Percentiles rank a stretch among this genome's conserved stretches.
Conservation (phyloP, 2,797 vertebrate species). For the Microctenopoma stevenorrisi region DNA sequence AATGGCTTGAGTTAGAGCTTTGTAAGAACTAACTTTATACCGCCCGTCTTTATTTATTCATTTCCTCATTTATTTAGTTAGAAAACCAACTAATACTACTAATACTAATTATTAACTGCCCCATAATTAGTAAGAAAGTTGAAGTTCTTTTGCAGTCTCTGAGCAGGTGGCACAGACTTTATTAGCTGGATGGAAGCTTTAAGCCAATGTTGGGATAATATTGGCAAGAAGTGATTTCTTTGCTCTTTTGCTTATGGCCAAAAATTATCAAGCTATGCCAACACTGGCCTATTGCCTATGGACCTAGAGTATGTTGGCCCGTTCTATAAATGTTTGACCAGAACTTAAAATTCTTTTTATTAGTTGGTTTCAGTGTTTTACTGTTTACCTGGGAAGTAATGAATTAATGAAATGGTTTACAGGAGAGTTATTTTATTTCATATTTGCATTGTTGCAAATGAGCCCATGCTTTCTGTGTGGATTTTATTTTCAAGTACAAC, state of each 20-base stretch:
- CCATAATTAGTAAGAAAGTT: slow-evolving; percentile 19
- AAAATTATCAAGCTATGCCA: slow-evolving; percentile 21
- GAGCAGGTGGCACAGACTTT: slow-evolving; percentile 1
- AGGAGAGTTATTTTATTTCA: neutral
- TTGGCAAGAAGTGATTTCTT: slow-evolving; percentile 5
- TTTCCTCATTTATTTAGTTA: neutral
- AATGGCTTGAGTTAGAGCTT: neutral
- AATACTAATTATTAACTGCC: neutral
- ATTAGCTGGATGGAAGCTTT: neutral
- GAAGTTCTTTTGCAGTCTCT: slow-evolving; percentile 14
- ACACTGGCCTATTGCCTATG: slow-evolving; percentile 37
- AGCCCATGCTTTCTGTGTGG: too few species aligned
- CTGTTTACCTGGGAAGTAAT: slow-evolving; percentile 20
- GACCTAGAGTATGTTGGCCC: slow-evolving; percentile 23
- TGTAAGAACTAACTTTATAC: neutral
- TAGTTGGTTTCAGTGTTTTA: slow-evolving; percentile 2
- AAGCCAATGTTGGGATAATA: slow-evolving; percentile 9
- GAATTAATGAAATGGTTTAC: neutral
- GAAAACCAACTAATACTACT: neutral
- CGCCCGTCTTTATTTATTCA: neutral
- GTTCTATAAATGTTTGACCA: slow-evolving; percentile 13
- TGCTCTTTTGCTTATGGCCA: slow-evolving; percentile 16
- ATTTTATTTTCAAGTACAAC: neutral
- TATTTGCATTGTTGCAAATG: neutral
- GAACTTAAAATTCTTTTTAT: slow-evolving; percentile 26